Conservation (phyloP, 2,797 vertebrate genomes). For the Anas capensis region DNA sequence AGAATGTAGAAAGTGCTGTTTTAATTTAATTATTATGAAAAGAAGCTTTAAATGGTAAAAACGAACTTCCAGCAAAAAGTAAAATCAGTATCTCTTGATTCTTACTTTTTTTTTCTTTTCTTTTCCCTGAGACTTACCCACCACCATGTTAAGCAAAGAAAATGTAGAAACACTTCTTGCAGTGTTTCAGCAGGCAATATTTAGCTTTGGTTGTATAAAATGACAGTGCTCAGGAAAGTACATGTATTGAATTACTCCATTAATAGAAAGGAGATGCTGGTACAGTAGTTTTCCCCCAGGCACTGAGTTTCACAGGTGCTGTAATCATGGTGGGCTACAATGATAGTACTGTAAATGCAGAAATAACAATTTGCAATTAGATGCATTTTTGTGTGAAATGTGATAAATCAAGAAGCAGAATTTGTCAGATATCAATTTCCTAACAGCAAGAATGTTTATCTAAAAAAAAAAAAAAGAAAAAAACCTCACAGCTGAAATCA, state of each 20-base stretch:
- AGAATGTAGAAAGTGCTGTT: background rate
- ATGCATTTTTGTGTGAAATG: slow-evolving; percentile 59
- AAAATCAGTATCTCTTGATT: background rate
- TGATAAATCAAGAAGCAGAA: slow-evolving; percentile 59
- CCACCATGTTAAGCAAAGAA: background rate
- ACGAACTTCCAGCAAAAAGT: background rate
- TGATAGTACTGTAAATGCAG: slow-evolving; percentile 45
- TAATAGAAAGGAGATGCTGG: slow-evolving; percentile 22
- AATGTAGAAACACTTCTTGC: background rate
- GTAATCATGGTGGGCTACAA: slow-evolving; percentile 36
- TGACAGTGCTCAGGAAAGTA: slow-evolving; percentile 17
- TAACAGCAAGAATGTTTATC: slow-evolving; percentile 44
- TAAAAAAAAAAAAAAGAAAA: background rate
- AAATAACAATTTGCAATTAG: slow-evolving; percentile 55
- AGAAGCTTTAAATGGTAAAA: background rate
- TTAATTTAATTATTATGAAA: background rate
- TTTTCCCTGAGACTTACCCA: background rate
- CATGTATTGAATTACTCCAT: slow-evolving; percentile 23
- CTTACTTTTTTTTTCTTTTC: background rate
- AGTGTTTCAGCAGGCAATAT: slow-evolving; percentile 29
- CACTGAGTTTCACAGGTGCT: slow-evolving; percentile 52
- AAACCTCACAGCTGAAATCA: background rate
- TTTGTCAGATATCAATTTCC: slow-evolving; percentile 48
- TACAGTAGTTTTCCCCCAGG: slow-evolving; percentile 52
- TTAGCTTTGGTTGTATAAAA: background rate